Base-by-base conservation (phyloP, 2,888 invertebrate species). In the Tiphia femorata region DNA sequence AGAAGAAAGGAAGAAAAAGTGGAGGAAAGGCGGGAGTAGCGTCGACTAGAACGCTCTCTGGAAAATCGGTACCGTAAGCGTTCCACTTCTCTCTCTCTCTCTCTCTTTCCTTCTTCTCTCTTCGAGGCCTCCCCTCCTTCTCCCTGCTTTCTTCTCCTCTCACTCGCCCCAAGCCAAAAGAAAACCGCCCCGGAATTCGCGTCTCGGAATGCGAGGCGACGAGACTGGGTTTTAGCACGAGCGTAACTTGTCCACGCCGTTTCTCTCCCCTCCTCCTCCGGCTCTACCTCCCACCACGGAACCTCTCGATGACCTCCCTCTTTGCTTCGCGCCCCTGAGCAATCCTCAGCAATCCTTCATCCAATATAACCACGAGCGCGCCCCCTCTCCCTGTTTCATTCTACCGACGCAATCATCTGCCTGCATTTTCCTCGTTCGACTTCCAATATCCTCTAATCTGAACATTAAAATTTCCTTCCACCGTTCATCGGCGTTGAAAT, bases 61-160 rank as follows among this genome's bases (percentile, higher is more conserved):
- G 77, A 80, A 80, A 78, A 76, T 77, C 70, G 73, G 74, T 79
- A 80, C 80, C 80, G 79, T 80, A 79, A 78, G 79, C 76, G 80
- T 77, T 75, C 81, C 71, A 80, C 78, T 80, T 79, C 72, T 72
- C 60, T 68, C 57, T 48, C 41, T n/a, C n/a, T n/a, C n/a, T n/a
- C n/a, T n/a, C n/a, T 62, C 67, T 49, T 51, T 60, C 51, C 14
- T 25, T 30, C 37, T 56, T 27, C 7, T n/a, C 35, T 25, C 23
- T 14, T 44, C 50, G 12, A 14, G 37, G 35, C 43, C 33, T 49
- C 33, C 48, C 7, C 14, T 14, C 33, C 20, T 33, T 46, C 49
- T 29, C 35, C 29, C n/a, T n/a, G n/a, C n/a, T n/a, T n/a, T n/a
- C n/a, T 35, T 21, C 6, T 6, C 33, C 52, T 38, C 25, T 10